Conservation (phyloP, 2,797 vertebrate genomes). For the Xyrichtys novacula region DNA sequence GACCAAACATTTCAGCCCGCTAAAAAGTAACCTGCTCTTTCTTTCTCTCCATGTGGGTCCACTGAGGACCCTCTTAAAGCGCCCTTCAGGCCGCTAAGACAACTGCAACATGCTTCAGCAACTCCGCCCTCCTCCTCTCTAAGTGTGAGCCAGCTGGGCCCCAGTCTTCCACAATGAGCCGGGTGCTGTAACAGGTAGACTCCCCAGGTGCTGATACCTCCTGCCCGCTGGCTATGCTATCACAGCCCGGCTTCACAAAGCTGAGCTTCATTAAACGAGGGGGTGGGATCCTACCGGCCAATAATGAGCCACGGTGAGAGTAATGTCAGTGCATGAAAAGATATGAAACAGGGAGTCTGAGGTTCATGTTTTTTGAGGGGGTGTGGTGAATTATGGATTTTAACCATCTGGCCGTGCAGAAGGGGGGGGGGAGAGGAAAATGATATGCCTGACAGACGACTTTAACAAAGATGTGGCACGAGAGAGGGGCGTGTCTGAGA, state of each 20-base stretch:
- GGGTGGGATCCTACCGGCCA: constrained; percentile 83
- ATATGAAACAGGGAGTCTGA: constrained; percentile 78
- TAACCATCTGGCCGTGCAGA: constrained; percentile 93
- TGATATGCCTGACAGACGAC: constrained; percentile 88
- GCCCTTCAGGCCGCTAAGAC: constrained; percentile 85
- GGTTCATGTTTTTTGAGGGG: constrained; percentile 85
- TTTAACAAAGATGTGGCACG: constrained; percentile 96
- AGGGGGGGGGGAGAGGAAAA: constrained; percentile 81
- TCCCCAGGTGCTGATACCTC: constrained; percentile 91
- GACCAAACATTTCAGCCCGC: too few species aligned
- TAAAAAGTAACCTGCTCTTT: not conserved
- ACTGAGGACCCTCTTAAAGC: constrained; percentile 71
- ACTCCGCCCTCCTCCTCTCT: constrained; percentile 30
- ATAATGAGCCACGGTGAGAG: constrained; percentile 83
- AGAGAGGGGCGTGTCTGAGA: constrained; percentile 90
- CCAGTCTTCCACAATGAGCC: constrained; percentile 72
- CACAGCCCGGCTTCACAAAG: constrained; percentile 89
- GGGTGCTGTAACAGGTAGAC: constrained; percentile 89
- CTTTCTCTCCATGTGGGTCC: constrained; percentile 23
- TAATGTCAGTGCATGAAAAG: constrained; percentile 83
- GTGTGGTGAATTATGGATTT: constrained; percentile 97
- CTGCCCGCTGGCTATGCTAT: constrained; percentile 88
- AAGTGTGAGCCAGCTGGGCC: constrained; percentile 86
- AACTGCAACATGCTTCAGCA: constrained; percentile 84
- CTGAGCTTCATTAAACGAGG: constrained; percentile 95